Base-by-base conservation (phyloP, 2,113 vertebrate genomes). In the Plectropomus leopardus region DNA sequence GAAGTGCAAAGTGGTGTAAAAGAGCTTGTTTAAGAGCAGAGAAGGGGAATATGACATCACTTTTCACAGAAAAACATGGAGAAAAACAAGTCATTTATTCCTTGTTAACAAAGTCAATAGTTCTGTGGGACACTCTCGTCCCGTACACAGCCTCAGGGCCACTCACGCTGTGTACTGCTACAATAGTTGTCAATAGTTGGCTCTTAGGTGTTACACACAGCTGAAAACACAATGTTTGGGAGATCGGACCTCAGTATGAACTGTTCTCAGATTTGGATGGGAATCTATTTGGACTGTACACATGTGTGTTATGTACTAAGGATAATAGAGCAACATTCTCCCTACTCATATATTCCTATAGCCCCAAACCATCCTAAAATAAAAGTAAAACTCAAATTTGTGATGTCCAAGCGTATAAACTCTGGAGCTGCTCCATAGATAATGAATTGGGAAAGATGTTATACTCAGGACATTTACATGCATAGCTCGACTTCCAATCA, bases 81-180 rank as follows among this genome's bases (percentile, higher is more conserved):
- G 71, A 92, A 76, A 74, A 86, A 90, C 73, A 86, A 70, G 15
- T 64, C 16, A 50, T 74, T 74, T 82, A 82, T 73, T 68, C 53
- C 76, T 87, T 58, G 72, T 80, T 55, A 82, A 72, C 60, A 54
- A 69, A 90, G 84, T 91, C 90, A 90, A 87, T 90, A 91, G 64
- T 85, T 71, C 82, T 88, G 75, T 85, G 48, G 16, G 13, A 64
- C 63, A 58, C 63, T 82, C 40, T 53, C 9, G 67, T 70, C 72
- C 53, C 14, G 5, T 63, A 70, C 71, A 81, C 78, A 88, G 80
- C 89, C 78, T 13, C 50, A n/a, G 83, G 92, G 80, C 84, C 87
- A 78, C 82, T 86, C 72, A 86, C 72, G 73, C 84, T 89, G 78
- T 75, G 85, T 42, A 81, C 72, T 67, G 78, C 68, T 77, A 63